phyloP scores from a whole-genome alignment of 2,797 vertebrate species.

The Chromobotia macracanthus region DNA sequence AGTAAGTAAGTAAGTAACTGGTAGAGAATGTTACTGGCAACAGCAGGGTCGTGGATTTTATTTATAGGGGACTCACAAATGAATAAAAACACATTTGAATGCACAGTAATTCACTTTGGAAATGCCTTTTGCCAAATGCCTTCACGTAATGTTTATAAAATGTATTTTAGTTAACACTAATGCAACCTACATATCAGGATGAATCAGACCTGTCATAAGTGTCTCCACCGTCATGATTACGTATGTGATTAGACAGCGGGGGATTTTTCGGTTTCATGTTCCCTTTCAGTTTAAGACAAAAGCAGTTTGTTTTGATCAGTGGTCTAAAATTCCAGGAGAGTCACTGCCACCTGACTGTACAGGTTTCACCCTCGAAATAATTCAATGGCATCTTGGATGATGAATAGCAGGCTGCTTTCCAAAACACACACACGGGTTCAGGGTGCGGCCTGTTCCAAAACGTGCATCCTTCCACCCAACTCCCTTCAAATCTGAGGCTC shows the following conservation, averaged over 20 bases:
- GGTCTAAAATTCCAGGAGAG: conserved; percentile 12
- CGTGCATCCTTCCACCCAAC: background rate
- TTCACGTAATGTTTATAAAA: background rate
- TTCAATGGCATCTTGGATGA: conserved; percentile 1
- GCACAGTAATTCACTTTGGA: background rate
- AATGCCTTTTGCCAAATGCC: background rate
- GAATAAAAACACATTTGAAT: background rate
- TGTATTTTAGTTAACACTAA: background rate
- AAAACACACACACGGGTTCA: background rate
- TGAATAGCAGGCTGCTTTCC: background rate
- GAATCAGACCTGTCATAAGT: background rate
- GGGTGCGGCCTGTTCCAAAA: background rate
- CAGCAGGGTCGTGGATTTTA: no score
- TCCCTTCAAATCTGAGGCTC: background rate
- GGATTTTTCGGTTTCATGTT: background rate
- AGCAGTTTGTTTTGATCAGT: background rate
- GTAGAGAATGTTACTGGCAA: no score
- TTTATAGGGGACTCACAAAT: no score
- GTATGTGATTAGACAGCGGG: background rate
- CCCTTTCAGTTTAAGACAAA: conserved; percentile 37
- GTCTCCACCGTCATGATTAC: background rate
- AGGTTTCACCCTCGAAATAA: background rate
- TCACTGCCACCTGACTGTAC: conserved; percentile 4
- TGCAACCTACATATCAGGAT: background rate
- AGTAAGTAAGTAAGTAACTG: no score